These are phyloP conservation scores for Chelonus formosanus DNA, from an alignment of 2,888 invertebrate species.

Conservation along the genomic window DNA sequence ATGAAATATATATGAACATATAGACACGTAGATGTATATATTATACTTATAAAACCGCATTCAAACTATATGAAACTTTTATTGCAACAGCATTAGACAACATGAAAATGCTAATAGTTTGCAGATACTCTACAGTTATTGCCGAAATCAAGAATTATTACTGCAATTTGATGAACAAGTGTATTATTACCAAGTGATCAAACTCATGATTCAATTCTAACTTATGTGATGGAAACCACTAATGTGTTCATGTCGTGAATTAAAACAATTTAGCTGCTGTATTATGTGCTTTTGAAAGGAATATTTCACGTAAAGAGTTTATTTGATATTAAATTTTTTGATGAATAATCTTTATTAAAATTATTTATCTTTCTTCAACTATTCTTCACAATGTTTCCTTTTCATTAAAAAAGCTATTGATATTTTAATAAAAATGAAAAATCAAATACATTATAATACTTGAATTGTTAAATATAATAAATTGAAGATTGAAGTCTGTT, in stretches of 20 bases:
- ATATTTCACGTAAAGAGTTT: no score
- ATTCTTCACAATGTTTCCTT: no score
- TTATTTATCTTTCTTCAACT: no score
- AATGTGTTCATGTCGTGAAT: constrained; percentile 9
- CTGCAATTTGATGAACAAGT: constrained; percentile 8
- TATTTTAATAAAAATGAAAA: no score
- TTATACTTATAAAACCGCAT: not conserved
- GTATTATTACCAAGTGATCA: constrained; percentile 3
- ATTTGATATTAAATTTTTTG: no score
- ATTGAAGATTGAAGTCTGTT: no score
- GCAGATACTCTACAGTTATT: not conserved
- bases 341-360: no score
- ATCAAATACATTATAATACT: no score
- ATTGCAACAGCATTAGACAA: not conserved
- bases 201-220: not conserved
- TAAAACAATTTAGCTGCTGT: not conserved
- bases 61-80: no score
- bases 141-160: not conserved
- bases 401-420: no score
- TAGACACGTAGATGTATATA: not conserved
- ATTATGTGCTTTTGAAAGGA: no score
- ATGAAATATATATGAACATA: not conserved
- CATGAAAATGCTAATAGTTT: constrained; percentile 4
- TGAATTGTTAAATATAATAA: no score
- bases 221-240: not conserved